Evolutionary conservation across 1,140 invertebrate genomes (phyloP).

Genomic region (Microplitis demolitor): DNA sequence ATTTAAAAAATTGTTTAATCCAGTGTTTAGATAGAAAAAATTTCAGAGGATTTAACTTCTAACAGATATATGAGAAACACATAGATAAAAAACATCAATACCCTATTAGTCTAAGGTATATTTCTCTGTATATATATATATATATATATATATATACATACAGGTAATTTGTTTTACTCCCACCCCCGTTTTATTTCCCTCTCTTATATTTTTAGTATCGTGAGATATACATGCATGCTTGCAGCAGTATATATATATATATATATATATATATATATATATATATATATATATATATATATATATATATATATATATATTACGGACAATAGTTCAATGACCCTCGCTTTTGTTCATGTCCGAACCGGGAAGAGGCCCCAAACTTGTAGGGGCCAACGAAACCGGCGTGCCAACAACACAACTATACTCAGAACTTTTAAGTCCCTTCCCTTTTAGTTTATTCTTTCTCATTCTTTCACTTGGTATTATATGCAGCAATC

Average conservation of each 20-base stretch:
- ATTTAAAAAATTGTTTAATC: no score
- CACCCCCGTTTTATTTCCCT: neutral
- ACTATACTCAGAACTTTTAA: neutral
- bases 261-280: conserved; percentile 12
- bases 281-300: conserved; percentile 11
- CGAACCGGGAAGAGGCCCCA: conserved; percentile 40
- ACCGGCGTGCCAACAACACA: conserved; percentile 32
- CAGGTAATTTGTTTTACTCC: conserved; percentile 6
- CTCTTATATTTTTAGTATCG: neutral
- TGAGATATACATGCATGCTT: conserved; percentile 12
- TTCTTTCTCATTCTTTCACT: conserved; percentile 6
- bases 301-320: conserved; percentile 11
- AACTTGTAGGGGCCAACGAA: conserved; percentile 21
- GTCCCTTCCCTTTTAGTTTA: neutral
- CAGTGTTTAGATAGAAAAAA: no score
- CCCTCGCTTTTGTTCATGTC: conserved; percentile 59
- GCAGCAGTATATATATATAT: conserved; percentile 1
- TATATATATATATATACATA: neutral
- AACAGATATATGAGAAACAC: no score
- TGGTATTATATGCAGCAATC: neutral
- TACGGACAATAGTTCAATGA: conserved; percentile 39
- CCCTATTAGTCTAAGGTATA: no score
- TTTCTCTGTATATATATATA: no score
- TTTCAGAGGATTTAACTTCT: no score
- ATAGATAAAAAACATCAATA: no score